Conservation (phyloP, 1,140 invertebrate species). For the Lysiphlebus fabarum region DNA sequence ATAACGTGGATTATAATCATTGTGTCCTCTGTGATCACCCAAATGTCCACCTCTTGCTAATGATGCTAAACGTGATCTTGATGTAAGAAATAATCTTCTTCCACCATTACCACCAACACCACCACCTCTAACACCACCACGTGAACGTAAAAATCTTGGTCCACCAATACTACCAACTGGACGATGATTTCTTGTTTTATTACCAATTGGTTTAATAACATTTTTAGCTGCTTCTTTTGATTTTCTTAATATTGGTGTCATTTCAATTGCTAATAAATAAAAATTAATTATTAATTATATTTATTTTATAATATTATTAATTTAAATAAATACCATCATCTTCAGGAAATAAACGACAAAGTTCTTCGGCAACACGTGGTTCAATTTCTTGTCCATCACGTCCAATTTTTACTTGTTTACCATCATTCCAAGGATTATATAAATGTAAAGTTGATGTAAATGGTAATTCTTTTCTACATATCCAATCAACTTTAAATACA, state of each 20-base stretch:
- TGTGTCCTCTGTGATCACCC: constrained; percentile 42
- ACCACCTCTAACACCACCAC: constrained; percentile 51
- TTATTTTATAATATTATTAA: neutral
- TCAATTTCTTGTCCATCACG: constrained; percentile 98
- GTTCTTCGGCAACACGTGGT: constrained; percentile 87
- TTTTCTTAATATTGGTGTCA: constrained; percentile 83
- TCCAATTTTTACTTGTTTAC: constrained; percentile 97
- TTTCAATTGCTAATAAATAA: constrained; percentile 66
- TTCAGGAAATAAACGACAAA: constrained; percentile 90
- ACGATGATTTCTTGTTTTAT: constrained; percentile 52
- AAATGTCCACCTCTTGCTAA: constrained; percentile 47
- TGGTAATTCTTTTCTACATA: constrained; percentile 89
- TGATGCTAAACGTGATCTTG: constrained; percentile 51
- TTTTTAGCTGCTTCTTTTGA: constrained; percentile 78
- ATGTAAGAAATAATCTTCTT: constrained; percentile 49
- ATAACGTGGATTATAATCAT: constrained; percentile 47
- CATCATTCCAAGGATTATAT: constrained; percentile 98
- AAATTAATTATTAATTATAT: constrained; percentile 4
- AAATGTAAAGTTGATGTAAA: constrained; percentile 90
- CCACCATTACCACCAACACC: constrained; percentile 43
- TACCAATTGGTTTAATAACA: constrained; percentile 43
- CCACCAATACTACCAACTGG: constrained; percentile 50
- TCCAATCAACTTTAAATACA: constrained; percentile 95
- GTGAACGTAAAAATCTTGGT: constrained; percentile 52
- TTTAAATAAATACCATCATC: constrained; percentile 66